Base-by-base conservation (phyloP, 2,113 vertebrate species). In the Alligator mississippiensis region DNA sequence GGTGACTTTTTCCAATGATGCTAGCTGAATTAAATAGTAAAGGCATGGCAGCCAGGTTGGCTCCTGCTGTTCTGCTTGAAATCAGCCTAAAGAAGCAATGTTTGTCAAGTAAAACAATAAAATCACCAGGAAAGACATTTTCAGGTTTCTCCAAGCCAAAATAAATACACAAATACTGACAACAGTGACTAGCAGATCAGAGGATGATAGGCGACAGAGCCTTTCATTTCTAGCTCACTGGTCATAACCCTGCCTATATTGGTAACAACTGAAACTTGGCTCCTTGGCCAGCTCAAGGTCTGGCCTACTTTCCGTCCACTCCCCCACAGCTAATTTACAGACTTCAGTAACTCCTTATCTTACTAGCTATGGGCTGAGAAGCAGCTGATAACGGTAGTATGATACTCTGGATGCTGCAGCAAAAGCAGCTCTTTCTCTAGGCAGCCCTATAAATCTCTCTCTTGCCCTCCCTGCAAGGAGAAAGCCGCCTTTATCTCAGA, bases 371-470 rank as follows among this genome's bases (percentile, higher is more conserved):
- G 1, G 34, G 54, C 63, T 77, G 28, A 47, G 88, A n/a, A 76
- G 47, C 27, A 70, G 11, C 0, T 66, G 64, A 66, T 27, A n/a
- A n/a, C 28, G 18, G 1, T 6, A n/a, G 8, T 38, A 76, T 1
- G 0, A 12, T 3, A 14, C 15, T 9, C 27, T 0, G 1, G 15
- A 62, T 57, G 62, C 86, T 75, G 0, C 0, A 15, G 72, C 55
- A 64, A 77, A 61, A 30, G 17, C 3, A 1, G 25, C 3, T 1
- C n/a, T 7, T 90, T 38, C 62, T 72, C 55, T 47, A 74, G 77
- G 6, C 14, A 25, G 11, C 55, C 22, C 8, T 60, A 11, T 38
- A 72, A 72, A 72, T 19, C 85, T 38, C 28, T 82, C 17, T 79
- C 94, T 87, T 66, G 77, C 30, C 14, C 4, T 47, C 58, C 30